Base-by-base conservation (phyloP, 2,888 invertebrate species). In the Macrosiphum euphorbiae region DNA sequence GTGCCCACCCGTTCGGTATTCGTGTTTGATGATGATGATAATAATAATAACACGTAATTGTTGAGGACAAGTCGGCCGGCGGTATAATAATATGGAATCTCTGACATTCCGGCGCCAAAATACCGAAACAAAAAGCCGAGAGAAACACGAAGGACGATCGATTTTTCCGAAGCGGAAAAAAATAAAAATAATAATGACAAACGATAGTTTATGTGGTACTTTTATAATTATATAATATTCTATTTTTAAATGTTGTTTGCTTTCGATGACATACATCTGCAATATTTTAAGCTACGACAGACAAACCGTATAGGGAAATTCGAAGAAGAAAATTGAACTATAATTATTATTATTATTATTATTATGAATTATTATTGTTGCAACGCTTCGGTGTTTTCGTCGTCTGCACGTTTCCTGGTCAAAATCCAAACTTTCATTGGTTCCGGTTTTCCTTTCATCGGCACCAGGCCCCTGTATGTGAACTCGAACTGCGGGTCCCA, bases 351-450 rank as follows among this genome's bases (percentile, higher is more conserved):
- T 61, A 11, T 61, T 28, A 78, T 78, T 78, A 67, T n/a, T 67
- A 67, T 67, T n/a, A 5, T 67, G n/a, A 7, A 44, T 67, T 67
- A 7, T 78, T 78, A 8, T 78, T 78, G 20, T 78, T 78, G 20
- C 20, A 78, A 78, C 35, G 35, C 35, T 78, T 26, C 55, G 26
- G 88, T 7, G 67, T 50, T 35, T 58, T 50, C 44, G 7, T 26
- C 11, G 8, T 10, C 35, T 20, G 16, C 47, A 85, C 26, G 94
- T 86, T 94, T 95, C 47, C 97, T 96, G 94, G 97, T 97, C 92
- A 99, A 96, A 96, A 98, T 98, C 98, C 98, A 99, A 44, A 98
- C 98, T 95, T 98, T 97, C 98, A 99, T 99, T 3, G 99, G 98
- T 94, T 98, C 98, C 8, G 98, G 97, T 96, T 98, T 98, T 90